Evolutionary conservation across 2,797 vertebrate genomes (phyloP).

Genomic region (Coranthus polyacanthus): DNA sequence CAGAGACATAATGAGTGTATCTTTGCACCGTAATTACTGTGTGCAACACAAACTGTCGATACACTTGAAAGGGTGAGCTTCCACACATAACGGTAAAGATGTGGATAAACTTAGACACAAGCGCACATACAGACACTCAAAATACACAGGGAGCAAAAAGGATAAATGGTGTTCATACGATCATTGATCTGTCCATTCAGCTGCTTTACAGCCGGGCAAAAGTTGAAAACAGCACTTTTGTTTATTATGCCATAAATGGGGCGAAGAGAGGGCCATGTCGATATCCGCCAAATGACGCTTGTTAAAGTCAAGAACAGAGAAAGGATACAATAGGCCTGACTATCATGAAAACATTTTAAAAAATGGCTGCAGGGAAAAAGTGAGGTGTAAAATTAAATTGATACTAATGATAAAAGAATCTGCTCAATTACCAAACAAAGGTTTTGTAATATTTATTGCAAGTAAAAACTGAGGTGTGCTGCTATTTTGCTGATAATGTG

Average conservation of each 20-base stretch:
- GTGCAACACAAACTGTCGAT: constrained; percentile 55
- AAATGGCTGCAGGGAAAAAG: constrained; percentile 29
- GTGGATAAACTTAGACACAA: background rate
- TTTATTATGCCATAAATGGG: constrained; percentile 52
- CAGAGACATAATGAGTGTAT: constrained; percentile 62
- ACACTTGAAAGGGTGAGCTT: constrained; percentile 48
- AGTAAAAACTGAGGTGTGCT: constrained; percentile 5
- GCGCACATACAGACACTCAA: background rate
- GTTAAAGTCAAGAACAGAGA: constrained; percentile 19
- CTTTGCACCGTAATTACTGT: constrained; percentile 64
- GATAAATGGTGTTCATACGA: constrained; percentile 48
- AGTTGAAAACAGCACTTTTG: constrained; percentile 63
- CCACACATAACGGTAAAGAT: constrained; percentile 9
- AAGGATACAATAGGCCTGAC: constrained; percentile 44
- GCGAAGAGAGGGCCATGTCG: constrained; percentile 9
- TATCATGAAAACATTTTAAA: constrained; percentile 28
- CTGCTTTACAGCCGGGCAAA: constrained; percentile 45
- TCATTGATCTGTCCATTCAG: constrained; percentile 65
- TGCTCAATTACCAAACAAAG: constrained; percentile 50
- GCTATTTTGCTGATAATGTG: constrained; percentile 8
- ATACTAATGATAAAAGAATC: constrained; percentile 39
- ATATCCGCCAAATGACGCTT: constrained; percentile 48
- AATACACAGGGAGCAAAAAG: constrained; percentile 24
- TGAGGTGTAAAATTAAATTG: constrained; percentile 31
- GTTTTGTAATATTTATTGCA: constrained; percentile 34